Evolutionary conservation across 2,113 vertebrate genomes (phyloP), one percentile per base, ranked within the genome.

Genomic region (Argyrosomus japonicus): DNA sequence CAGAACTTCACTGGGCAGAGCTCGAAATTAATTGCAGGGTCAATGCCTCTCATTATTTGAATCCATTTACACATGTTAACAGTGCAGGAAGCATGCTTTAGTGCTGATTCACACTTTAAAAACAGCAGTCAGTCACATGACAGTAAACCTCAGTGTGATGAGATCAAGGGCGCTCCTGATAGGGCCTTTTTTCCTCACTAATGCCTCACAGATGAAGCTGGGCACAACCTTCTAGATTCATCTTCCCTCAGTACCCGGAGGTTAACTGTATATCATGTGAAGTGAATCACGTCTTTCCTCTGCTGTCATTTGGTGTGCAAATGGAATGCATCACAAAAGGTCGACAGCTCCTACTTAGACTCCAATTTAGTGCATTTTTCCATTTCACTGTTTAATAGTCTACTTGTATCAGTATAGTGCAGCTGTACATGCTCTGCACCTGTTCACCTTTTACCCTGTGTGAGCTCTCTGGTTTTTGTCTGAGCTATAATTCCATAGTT

Each of bases 121-220:
- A 19, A 8, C 3, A 51, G 9, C 6, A 11, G 23, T 23, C 21
- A 5, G 19, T 45, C 12, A n/a, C 45, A 54, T 19, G 25, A 18
- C 56, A 68, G 51, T 8, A 6, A 32, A 27, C 27, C 36, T 68
- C 23, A 11, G 29, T 5, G 9, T 6, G 1, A 57, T 53, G 23
- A 78, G 73, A 75, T 88, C 81, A 89, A 82, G 88, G 77, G 75
- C 7, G n/a, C 47, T 2, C 57, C n/a, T 68, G 6, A 77, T 45
- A 25, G 54, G 3, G 32, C 21, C 1, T 21, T 19, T 57, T 18
- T 25, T 23, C 14, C n/a, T 19, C 17, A 67, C 36, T 81, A 89
- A 90, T 64, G 53, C 63, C 65, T 78, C 27, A 56, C 86, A 90
- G 85, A 86, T 88, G 77, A 89, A 53, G n/a, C 47, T 6, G 10